Evolutionary conservation across 2,888 invertebrate genomes (phyloP).

Genomic region (Labia minor): DNA sequence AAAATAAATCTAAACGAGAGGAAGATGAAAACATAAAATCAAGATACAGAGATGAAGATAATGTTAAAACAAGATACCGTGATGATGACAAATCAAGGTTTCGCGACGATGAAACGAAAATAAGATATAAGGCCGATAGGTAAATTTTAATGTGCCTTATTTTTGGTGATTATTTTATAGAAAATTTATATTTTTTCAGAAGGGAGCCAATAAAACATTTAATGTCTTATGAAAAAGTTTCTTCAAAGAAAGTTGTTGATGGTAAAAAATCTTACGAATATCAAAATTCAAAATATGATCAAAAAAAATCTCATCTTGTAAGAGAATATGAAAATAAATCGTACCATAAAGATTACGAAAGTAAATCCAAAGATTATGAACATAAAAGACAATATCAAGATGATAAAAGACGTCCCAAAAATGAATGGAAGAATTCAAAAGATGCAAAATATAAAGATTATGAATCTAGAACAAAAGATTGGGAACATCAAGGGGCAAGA

Average conservation of each 20-base stretch:
- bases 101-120: constrained; percentile 34
- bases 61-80: constrained; percentile 39
- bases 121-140: constrained; percentile 24
- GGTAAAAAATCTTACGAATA: background rate
- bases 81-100: constrained; percentile 36
- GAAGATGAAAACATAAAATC: constrained; percentile 41
- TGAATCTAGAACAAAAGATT: constrained; percentile 17
- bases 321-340: constrained; percentile 35
- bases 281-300: constrained; percentile 35
- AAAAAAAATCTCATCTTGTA: constrained; percentile 32
- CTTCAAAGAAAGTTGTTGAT: background rate
- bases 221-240: background rate
- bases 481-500: constrained; percentile 18
- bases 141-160: background rate
- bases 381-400: constrained; percentile 16
- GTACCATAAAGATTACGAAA: constrained; percentile 36
- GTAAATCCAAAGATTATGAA: constrained; percentile 38
- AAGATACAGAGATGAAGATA: constrained; percentile 34
- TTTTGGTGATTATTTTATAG: too few relatives aligned
- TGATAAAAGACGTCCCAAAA: constrained; percentile 15
- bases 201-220: background rate
- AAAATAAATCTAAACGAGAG: constrained; percentile 37
- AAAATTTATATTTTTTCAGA: background rate
- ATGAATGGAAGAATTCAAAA: constrained; percentile 19
- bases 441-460: constrained; percentile 20